Evolutionary conservation across 2,888 invertebrate genomes (phyloP), one percentile per base, ranked within the genome.

Genomic region (Uloborus plumipes): DNA sequence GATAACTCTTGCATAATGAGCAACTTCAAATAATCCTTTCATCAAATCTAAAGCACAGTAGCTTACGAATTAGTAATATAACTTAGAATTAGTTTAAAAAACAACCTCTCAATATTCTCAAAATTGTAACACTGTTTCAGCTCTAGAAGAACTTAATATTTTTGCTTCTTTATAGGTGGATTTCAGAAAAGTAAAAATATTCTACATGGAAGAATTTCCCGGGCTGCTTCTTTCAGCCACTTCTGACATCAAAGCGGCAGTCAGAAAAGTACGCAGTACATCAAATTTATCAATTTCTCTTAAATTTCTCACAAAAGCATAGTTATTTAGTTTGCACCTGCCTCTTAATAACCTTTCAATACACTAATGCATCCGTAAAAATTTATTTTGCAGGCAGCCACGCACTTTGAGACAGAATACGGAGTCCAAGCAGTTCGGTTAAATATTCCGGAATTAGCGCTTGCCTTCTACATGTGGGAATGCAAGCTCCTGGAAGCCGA

Each of bases 351-450:
- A 26, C 26, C 2, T 3, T 4, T 26, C 26, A 26, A 26, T 3
- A 4, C 26, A 26, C 26, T 26, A 26, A 26, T 4, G 26, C 4
- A 4, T 26, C 39, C 39, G 7, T 9, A 39, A 39, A 39, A 39
- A 39, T 39, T 39, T 39, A 39, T 70, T 18, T 59, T 62, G 11
- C 71, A 78, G 78, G 78, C 78, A 15, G 78, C 59, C 0, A 87
- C 51, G 13, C 86, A 86, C 84, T 84, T 88, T 15, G 83, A 85
- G 66, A 77, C 92, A 72, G 91, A 91, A 3, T 91, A 93, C 87
- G 91, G 92, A 53, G 89, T 93, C 55, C 91, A 91, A 86, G 91
- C 93, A 0, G 91, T 91, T 82, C 92, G 93, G 87, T 92, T 94
- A 86, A 88, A 88, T 64, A 85, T 90, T 4, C 86, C 87, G 0